A percentile compares a stretch with the other conserved stretches of the same genome.
Conservation (phyloP, 2,888 invertebrate species). For the Nasonovia ribisnigri region DNA sequence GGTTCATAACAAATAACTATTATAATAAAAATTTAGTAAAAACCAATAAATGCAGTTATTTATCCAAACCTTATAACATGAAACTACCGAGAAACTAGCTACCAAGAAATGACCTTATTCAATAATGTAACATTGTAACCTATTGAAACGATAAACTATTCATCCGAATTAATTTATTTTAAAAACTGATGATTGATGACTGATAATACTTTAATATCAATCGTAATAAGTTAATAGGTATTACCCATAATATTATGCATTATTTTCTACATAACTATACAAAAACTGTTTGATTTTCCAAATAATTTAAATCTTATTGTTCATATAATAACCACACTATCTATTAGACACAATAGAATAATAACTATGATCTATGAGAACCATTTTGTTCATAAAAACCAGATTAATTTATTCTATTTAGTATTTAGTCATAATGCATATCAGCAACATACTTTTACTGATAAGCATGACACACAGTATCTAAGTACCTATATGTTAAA, state of each 20-base stretch:
- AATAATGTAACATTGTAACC: conserved; percentile 14
- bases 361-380: not conserved
- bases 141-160: not conserved
- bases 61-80: not conserved
- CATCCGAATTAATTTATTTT: not conserved
- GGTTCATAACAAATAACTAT: not conserved
- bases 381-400: not conserved
- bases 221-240: not conserved
- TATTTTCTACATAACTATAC: not conserved
- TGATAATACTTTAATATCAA: not conserved
- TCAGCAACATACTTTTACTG: conserved; percentile 32
- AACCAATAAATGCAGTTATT: not conserved
- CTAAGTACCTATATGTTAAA: not conserved
- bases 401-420: conserved; percentile 2
- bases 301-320: not conserved
- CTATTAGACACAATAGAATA: not conserved
- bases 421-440: not conserved
- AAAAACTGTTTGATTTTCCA: not conserved
- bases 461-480: conserved; percentile 16
- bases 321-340: not conserved
- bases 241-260: not conserved
- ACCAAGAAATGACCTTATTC: conserved; percentile 25
- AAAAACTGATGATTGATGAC: not conserved
- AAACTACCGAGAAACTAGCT: not conserved
- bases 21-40: not conserved